Conservation (phyloP, 2,888 invertebrate genomes). For the Dynastes hyllus region DNA sequence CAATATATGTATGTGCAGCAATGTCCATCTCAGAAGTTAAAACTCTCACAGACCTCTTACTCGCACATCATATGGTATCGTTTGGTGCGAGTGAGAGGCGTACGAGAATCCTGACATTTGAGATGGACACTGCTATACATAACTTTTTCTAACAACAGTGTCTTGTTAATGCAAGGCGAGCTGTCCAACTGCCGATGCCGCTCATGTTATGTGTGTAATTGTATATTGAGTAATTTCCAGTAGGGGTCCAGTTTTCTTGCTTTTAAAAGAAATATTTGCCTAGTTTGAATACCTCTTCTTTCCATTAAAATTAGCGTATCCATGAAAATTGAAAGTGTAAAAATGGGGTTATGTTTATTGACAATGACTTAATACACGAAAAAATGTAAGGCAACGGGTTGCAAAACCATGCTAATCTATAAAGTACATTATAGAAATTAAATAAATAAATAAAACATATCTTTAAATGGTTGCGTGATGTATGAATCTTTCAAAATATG, state of each 20-base stretch:
- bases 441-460: neutral
- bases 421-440: neutral
- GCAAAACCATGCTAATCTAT: neutral
- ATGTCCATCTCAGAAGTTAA: no score
- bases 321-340: neutral
- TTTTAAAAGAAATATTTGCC: no score
- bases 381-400: neutral
- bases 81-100: no score
- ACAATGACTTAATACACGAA: neutral
- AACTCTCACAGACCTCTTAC: no score
- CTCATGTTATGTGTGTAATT: neutral
- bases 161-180: neutral
- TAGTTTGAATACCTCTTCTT: no score
- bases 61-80: no score
- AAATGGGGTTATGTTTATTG: neutral
- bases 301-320: neutral
- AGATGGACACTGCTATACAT: neutral
- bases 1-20: constrained; percentile 18
- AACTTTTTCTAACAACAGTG: constrained; percentile 18
- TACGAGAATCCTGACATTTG: no score
- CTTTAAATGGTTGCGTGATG: neutral
- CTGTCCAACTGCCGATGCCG: no score
- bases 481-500: neutral
- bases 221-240: neutral
- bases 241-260: no score